Conservation (phyloP, 2,888 invertebrate genomes). For the Salticus scenicus region DNA sequence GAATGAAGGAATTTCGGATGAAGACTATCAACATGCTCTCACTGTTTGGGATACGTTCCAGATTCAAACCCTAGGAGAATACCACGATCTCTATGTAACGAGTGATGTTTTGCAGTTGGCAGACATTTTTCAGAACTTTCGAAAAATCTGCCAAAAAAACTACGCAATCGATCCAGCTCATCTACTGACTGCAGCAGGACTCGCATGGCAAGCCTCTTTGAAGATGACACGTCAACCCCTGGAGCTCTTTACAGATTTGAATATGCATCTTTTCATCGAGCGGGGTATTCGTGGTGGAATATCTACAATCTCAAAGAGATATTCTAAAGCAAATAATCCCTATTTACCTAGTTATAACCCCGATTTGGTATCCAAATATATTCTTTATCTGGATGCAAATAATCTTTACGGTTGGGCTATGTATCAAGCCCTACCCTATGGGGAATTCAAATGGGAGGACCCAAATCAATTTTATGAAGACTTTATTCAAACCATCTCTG, state of each 20-base stretch:
- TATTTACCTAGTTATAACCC: neutral
- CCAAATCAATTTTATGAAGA: too few relatives aligned
- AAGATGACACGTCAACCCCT: neutral
- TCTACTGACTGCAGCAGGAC: neutral
- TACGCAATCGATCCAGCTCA: too few relatives aligned
- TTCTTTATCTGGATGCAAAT: constrained; percentile 8
- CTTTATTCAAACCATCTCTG: neutral
- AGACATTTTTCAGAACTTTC: too few relatives aligned
- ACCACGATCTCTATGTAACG: too few relatives aligned
- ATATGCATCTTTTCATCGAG: neutral
- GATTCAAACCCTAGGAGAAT: neutral
- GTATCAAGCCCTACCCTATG: too few relatives aligned
- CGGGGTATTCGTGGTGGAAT: neutral
- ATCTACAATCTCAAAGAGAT: neutral
- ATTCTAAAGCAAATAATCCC: neutral
- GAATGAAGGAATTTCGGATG: neutral
- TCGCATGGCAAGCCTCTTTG: neutral
- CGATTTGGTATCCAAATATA: neutral
- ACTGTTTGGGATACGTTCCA: neutral
- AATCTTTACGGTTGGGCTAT: neutral
- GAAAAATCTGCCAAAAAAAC: too few relatives aligned
- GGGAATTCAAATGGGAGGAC: too few relatives aligned
- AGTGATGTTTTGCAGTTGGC: too few relatives aligned
- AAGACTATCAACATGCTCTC: neutral
- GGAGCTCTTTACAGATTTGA: neutral